Base-by-base conservation (phyloP, 64 coral and sea anemone species). In the Astreopora myriophthalma region DNA sequence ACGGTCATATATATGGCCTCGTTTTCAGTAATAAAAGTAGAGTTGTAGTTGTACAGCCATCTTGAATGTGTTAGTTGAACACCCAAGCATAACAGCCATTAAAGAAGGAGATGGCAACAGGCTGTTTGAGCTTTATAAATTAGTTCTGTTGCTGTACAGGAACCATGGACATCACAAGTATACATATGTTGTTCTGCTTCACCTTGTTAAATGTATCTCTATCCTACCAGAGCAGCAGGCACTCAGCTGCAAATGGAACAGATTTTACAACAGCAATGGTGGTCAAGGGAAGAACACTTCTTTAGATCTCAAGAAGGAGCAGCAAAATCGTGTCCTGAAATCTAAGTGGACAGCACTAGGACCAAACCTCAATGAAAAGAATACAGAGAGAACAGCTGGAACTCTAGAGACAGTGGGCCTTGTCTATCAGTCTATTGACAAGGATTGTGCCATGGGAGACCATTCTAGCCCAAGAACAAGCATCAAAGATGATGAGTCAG, bases 51-150 rank as follows among this genome's bases (percentile, higher is more conserved):
- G n/a, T n/a, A n/a, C n/a, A n/a, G n/a, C n/a, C n/a, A n/a, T n/a
- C n/a, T n/a, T n/a, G n/a, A n/a, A n/a, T n/a, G n/a, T n/a, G n/a
- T n/a, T n/a, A n/a, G n/a, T n/a, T n/a, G n/a, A n/a, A n/a, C n/a
- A n/a, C n/a, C n/a, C n/a, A n/a, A n/a, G n/a, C n/a, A n/a, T n/a
- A n/a, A n/a, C n/a, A n/a, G 32, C 17, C 1, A 69, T 94, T 1
- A 84, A 89, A 20, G 92, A 94, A 66, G 92, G 85, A 11, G 92
- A 94, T 89, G 77, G 92, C 3, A 65, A 84, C 13, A 61, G 86
- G 28, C 19, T 89, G 8, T 88, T 89, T 34, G 74, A 94, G 5
- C 11, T 89, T 6, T 89, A 94, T 25, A 94, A 94, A 25, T 17
- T 94, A 17, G 34, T 22, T 14, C 64, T 94, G 20, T 34, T 89